Conservation (phyloP, 2,888 invertebrate species). For the Apamea sordens region DNA sequence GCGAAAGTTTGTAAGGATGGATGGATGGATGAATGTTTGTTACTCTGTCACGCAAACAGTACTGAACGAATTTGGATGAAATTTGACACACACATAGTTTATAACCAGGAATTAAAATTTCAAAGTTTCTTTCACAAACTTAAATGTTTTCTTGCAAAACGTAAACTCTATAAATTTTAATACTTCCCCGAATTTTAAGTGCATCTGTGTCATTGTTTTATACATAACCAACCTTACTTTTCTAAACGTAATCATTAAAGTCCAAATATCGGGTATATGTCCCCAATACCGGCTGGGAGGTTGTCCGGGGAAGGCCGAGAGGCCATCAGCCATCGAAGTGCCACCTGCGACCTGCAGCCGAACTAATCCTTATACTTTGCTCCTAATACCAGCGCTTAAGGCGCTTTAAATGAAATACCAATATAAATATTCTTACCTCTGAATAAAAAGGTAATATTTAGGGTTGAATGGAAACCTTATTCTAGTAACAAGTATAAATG, state of each 20-base stretch:
- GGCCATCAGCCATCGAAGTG: conserved; percentile 52
- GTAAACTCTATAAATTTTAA: neutral
- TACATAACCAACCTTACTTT: neutral
- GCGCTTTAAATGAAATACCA: neutral
- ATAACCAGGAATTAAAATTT: too few relatives aligned
- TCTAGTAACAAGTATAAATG: too few relatives aligned
- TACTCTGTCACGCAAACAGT: too few relatives aligned
- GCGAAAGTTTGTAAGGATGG: too few relatives aligned
- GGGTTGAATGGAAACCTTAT: neutral
- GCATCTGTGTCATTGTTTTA: neutral
- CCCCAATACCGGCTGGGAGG: conserved; percentile 32
- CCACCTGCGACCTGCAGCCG: conserved; percentile 56
- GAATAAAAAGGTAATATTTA: neutral
- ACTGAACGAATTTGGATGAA: too few relatives aligned
- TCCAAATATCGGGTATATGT: conserved; percentile 43
- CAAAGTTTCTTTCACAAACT: neutral
- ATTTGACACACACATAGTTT: too few relatives aligned
- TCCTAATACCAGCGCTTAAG: conserved; percentile 36
- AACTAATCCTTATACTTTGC: conserved; percentile 45
- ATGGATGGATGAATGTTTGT: too few relatives aligned
- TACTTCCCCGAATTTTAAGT: neutral
- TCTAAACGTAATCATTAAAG: conserved; percentile 26
- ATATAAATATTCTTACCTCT: neutral
- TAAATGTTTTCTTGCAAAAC: too few relatives aligned
- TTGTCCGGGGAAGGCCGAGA: conserved; percentile 11